These are phyloP conservation scores for Rhagoletis pomonella DNA, from an alignment of 1,140 invertebrate species.

Conservation along the genomic window DNA sequence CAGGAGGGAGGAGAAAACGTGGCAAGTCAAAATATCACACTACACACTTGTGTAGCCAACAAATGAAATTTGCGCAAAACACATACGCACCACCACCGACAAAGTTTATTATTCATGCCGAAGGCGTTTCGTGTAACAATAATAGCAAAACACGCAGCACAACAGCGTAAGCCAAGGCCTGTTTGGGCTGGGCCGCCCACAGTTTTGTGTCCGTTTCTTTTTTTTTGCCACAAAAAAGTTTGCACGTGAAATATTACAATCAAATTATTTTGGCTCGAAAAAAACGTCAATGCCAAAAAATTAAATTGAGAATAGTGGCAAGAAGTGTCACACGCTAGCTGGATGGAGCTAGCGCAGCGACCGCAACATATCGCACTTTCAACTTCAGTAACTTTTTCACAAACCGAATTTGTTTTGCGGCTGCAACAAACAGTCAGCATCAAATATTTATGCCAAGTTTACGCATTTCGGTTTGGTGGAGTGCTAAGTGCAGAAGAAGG, in stretches of 20 bases:
- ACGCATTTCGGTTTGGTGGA: not conserved
- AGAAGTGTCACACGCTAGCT: not conserved
- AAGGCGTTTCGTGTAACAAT: not conserved
- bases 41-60: not conserved
- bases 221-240: conserved; percentile 30
- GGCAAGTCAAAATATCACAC: not conserved
- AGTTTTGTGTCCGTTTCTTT: conserved; percentile 21
- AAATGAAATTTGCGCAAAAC: not conserved
- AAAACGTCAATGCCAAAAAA: conserved; percentile 23
- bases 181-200: not conserved
- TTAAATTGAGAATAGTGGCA: conserved; percentile 22
- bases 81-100: not conserved
- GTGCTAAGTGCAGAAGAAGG: not conserved
- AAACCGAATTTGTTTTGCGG: not conserved
- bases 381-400: not conserved
- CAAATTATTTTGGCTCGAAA: not conserved
- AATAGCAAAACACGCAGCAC: not conserved
- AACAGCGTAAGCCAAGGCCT: not conserved
- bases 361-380: conserved; percentile 15
- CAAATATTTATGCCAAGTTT: conserved; percentile 7
- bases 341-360: not conserved
- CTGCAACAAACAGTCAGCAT: no score
- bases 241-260: conserved; percentile 39
- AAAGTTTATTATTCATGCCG: not conserved
- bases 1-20: not conserved